phyloP scores from a whole-genome alignment of 2,888 invertebrate species.

The Napeogenes inachia region DNA sequence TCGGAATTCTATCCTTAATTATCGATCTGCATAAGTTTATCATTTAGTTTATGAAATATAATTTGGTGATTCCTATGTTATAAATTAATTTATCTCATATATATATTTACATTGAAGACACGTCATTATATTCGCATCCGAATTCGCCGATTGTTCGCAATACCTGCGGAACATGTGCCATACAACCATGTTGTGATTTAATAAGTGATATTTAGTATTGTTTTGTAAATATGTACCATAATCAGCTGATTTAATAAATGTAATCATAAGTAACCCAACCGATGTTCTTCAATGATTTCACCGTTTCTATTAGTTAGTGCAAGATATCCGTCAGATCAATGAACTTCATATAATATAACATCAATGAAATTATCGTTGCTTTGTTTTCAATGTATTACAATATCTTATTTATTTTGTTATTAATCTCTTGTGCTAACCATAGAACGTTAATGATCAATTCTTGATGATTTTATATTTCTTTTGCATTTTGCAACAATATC shows the following conservation, averaged over 20 bases:
- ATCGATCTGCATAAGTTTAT: conserved; percentile 69
- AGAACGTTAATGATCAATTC: conserved; percentile 31
- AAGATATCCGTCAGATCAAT: conserved; percentile 34
- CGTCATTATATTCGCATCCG: conserved; percentile 43
- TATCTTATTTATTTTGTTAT: conserved; percentile 13
- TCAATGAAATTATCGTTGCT: conserved; percentile 32
- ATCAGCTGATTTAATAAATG: conserved; percentile 57
- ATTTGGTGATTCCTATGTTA: conserved; percentile 64
- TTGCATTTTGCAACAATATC: conserved; percentile 39
- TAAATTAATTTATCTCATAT: conserved; percentile 39
- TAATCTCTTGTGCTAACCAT: conserved; percentile 39
- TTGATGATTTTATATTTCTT: conserved; percentile 36
- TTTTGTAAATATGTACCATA: conserved; percentile 77
- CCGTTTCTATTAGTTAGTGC: conserved; percentile 45
- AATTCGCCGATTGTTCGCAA: conserved; percentile 40
- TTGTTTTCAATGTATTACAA: conserved; percentile 24
- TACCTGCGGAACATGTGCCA: conserved; percentile 73
- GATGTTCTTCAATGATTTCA: conserved; percentile 47
- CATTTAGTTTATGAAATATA: conserved; percentile 54
- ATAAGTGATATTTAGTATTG: conserved; percentile 76
- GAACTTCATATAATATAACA: conserved; percentile 22
- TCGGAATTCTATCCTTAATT: conserved; percentile 50
- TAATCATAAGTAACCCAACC: conserved; percentile 61
- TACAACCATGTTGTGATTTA: conserved; percentile 76
- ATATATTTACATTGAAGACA: conserved; percentile 59